Evolutionary conservation across 2,113 vertebrate species (phyloP).

Genomic region (Corythoichthys intestinalis): DNA sequence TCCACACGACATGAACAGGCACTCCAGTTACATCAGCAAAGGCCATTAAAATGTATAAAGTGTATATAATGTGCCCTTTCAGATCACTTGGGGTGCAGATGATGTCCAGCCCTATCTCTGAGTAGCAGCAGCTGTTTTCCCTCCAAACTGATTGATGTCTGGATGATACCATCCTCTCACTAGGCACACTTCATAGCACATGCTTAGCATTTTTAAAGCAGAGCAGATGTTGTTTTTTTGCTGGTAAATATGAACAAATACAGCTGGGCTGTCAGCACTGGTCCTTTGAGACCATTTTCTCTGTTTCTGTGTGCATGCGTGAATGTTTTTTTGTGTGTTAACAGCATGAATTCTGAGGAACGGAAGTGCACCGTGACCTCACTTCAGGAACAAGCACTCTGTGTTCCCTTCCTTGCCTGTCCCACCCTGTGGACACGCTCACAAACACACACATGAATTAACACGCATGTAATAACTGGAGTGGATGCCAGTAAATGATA

Average conservation of each 20-base stretch:
- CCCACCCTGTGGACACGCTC: conserved; percentile 61
- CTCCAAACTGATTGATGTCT: neutral
- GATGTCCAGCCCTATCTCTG: neutral
- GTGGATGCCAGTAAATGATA: conserved; percentile 41
- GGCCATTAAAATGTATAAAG: neutral
- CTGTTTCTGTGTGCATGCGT: conserved; percentile 18
- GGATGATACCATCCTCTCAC: conserved; percentile 20
- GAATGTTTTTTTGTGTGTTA: conserved; percentile 8
- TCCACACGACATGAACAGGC: neutral
- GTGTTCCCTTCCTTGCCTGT: conserved; percentile 69
- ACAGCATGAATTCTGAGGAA: conserved; percentile 35
- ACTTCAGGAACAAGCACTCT: conserved; percentile 72
- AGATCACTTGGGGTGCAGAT: neutral
- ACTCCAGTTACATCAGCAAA: neutral
- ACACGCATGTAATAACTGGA: conserved; percentile 20
- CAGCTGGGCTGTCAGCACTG: conserved; percentile 4
- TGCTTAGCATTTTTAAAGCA: conserved; percentile 13
- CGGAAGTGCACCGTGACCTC: conserved; percentile 71
- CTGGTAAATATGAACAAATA: conserved; percentile 31
- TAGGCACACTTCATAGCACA: conserved; percentile 4
- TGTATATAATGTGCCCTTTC: neutral
- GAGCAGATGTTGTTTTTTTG: conserved; percentile 39
- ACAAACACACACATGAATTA: conserved; percentile 26
- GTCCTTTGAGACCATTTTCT: conserved; percentile 2
- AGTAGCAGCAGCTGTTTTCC: neutral